Base-by-base conservation (phyloP, 2,888 invertebrate species). In the Ormyrus rosae region DNA sequence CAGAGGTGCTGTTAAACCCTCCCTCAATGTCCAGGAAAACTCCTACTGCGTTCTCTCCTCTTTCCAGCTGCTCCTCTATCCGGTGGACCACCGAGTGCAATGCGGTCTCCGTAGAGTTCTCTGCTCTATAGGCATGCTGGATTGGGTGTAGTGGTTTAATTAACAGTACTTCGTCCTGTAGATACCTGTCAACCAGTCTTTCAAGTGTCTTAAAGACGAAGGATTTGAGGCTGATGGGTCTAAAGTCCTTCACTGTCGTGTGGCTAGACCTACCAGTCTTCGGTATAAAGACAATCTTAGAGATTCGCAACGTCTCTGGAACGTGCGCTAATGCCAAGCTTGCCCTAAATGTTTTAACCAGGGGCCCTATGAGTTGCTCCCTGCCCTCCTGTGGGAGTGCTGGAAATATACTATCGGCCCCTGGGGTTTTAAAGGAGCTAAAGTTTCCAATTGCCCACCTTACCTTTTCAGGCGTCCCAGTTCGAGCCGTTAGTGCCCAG, bases 81-180 rank as follows among this genome's bases (percentile, higher is more conserved):
- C 70, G 75, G 19, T 56, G n/a, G 6, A 84, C 82, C 7, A 83
- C 68, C 8, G 9, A 64, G 61, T 81, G 74, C 0, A 83, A 73
- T 4, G 79, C 78, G 45, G 78, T 77, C 10, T 83, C 80, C 13
- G 83, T 81, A 0, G 85, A 84, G 19, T 61, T 81, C 0, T 79
- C 83, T 6, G 73, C 64, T 69, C 80, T 76, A 34, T 85, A 85
- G 0, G 85, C 84, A 77, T 83, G 79, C 70, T 85, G 83, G 0
- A 78, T 34, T 0, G 2, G 7, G 13, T 83, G 72, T 2, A 84
- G 51, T 0, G 82, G 80, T 0, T 48, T 74, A 6, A 0, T 50
- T 19, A 6, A 13, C 2, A 84, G 19, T 6, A 82, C 71, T 45
- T 58, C 74, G 7, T 81, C 82, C 61, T 79, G 81, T 0, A 84